Base-by-base conservation (phyloP, 30 jellyfish, hydroid and myxozoan species). In the Aurelia sp. region DNA sequence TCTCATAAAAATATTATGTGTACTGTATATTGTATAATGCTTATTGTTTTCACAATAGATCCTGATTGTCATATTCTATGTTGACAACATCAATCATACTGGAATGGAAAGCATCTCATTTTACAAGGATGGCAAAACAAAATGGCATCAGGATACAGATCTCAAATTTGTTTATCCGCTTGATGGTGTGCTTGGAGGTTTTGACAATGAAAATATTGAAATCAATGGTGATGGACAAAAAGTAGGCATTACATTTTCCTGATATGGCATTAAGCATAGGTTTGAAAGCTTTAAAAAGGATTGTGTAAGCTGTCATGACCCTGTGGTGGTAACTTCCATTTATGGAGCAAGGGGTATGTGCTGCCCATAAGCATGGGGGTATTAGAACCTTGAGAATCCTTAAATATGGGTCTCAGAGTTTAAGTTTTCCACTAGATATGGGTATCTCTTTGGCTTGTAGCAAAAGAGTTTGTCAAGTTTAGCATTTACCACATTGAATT, bases 51-150 rank as follows among this genome's bases (percentile, higher is more conserved):
- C 35, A 11, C 48, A 35, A 30, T 15, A 86, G 96, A 75, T 78
- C 70, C 31, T 86, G 58, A 73, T 78, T 63, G 88, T 77, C n/a
- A 61, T 86, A 13, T 76, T 12, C 53, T 20, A 86, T 41, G 60
- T 53, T 18, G 88, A 71, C 37, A 71, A 86, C 83, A 86, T 86
- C 52, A 59, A 74, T 44, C 62, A 64, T 62, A 41, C 52, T 31
- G 96, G 96, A 57, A 86, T 86, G 96, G 87, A 86, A 66, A 86
- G 90, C 70, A 73, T 86, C 63, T 76, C 96, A 71, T 86, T 86
- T 58, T 71, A 48, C 57, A 78, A 86, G 37, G 77, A 86, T 76
- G 96, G 96, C 19, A 76, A 69, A 71, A 73, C 88, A 15, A 76
- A 86, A 57, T 86, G 89, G 85, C 81, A 74, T 47, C 90, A 76